phyloP scores from a whole-genome alignment of 1,140 invertebrate genomes.

The Periplaneta americana region DNA sequence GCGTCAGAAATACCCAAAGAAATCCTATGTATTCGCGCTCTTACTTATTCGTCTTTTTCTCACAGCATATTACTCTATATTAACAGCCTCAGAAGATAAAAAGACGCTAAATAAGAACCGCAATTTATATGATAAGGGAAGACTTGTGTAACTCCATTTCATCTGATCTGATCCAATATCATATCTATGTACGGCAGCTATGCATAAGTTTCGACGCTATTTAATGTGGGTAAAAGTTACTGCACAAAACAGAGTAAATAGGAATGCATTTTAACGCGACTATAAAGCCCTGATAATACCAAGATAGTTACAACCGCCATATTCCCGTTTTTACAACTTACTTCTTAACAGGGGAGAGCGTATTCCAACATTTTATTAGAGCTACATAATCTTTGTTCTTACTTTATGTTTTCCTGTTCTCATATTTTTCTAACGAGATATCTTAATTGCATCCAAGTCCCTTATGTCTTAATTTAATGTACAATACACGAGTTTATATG shows the following conservation, averaged over 20 bases:
- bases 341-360: neutral
- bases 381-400: neutral
- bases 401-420: neutral
- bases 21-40: too few species aligned
- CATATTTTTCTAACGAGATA: neutral
- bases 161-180: too few species aligned
- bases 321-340: neutral
- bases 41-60: too few species aligned
- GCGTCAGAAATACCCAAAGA: too few species aligned
- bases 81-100: too few species aligned
- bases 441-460: neutral
- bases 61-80: too few species aligned
- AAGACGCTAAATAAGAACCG: too few species aligned
- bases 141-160: too few species aligned
- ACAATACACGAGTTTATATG: neutral
- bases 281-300: neutral
- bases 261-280: neutral
- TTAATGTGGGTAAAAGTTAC: neutral
- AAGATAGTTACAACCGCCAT: neutral
- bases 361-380: neutral
- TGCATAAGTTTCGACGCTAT: too few species aligned
- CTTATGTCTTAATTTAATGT: neutral
- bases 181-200: too few species aligned
- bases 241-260: neutral
- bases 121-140: too few species aligned